phyloP scores from a whole-genome alignment of 2,888 invertebrate species.

The Scaptodrosophila latifasciaeformis region DNA sequence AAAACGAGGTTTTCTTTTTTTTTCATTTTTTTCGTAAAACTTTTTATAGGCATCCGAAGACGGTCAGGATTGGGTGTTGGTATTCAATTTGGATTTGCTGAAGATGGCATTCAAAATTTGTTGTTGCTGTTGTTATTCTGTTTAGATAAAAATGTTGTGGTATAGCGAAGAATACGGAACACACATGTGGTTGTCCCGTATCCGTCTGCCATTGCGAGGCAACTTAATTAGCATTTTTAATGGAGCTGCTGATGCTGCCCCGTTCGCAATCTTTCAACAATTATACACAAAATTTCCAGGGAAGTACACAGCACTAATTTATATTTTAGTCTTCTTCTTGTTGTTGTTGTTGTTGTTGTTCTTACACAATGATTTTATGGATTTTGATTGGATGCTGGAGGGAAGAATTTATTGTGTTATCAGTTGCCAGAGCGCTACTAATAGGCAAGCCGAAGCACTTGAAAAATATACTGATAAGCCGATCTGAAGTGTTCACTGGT shows the following conservation, averaged over 20 bases:
- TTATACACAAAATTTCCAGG: conserved; percentile 41
- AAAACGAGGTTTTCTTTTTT: conserved; percentile 38
- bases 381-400: no score
- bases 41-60: conserved; percentile 50
- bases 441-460: conserved; percentile 33
- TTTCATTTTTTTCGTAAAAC: conserved; percentile 13
- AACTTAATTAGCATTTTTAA: conserved; percentile 69
- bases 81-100: no score
- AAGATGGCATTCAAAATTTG: conserved; percentile 44
- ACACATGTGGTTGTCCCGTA: neutral
- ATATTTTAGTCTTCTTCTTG: neutral
- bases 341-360: neutral
- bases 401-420: conserved; percentile 27
- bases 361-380: conserved; percentile 26
- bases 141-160: conserved; percentile 64
- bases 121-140: conserved; percentile 31
- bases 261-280: conserved; percentile 56
- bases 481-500: conserved; percentile 31
- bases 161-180: conserved; percentile 22
- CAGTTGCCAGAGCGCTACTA: conserved; percentile 62
- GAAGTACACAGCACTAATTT: neutral
- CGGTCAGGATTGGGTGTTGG: no score
- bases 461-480: neutral
- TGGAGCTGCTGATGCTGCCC: conserved; percentile 59
- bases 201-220: conserved; percentile 29